These are phyloP conservation scores for Macaria notata DNA, from an alignment of 2,888 invertebrate species.

Conservation along the genomic window DNA sequence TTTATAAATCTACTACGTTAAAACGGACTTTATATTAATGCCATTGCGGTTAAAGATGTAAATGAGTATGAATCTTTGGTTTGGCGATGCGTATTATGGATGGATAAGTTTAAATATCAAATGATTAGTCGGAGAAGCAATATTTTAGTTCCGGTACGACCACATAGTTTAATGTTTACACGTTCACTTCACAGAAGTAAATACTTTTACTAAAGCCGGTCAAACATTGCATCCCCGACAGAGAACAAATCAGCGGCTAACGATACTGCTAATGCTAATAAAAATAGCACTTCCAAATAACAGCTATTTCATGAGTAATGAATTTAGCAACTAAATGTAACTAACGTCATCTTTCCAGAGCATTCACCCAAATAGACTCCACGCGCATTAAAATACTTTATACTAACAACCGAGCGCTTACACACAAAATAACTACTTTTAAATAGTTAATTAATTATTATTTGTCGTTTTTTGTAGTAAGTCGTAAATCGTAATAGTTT, in stretches of 20 bases:
- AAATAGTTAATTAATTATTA: conserved; percentile 34
- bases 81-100: conserved; percentile 13
- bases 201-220: background rate
- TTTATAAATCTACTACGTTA: no score
- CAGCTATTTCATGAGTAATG: background rate
- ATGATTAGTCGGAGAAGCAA: conserved; percentile 6
- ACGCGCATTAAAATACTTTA: conserved; percentile 3
- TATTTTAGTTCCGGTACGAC: no score
- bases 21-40: no score
- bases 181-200: conserved; percentile 19
- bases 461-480: conserved; percentile 38
- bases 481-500: conserved; percentile 26
- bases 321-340: conserved; percentile 9
- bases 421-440: conserved; percentile 32
- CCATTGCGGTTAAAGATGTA: no score
- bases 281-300: no score
- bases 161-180: no score
- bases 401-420: conserved; percentile 29
- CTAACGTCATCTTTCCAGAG: background rate
- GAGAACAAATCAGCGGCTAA: no score
- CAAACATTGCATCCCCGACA: conserved; percentile 5
- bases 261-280: no score
- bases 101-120: conserved; percentile 2
- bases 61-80: conserved; percentile 7
- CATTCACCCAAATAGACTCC: conserved; percentile 8